phyloP scores from a whole-genome alignment of 2,888 invertebrate species.

The Aphidoletes aphidimyza region DNA sequence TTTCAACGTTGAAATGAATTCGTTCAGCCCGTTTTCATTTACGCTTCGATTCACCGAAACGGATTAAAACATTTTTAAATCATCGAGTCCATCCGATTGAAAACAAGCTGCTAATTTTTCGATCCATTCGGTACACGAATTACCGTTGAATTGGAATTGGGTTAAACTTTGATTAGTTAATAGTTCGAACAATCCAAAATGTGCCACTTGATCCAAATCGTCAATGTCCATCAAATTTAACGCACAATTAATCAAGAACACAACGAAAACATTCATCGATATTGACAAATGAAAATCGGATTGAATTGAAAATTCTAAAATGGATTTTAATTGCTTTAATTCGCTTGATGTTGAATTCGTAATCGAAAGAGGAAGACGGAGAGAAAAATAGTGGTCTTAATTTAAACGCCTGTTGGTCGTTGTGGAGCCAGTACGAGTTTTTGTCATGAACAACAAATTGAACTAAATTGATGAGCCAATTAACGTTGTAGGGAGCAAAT shows the following conservation, averaged over 20 bases:
- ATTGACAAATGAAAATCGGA: background rate
- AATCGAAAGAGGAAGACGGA: too few relatives aligned
- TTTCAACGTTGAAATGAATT: background rate
- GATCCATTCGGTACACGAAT: slow-evolving; percentile 11
- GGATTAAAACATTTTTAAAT: background rate
- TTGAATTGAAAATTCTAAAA: background rate
- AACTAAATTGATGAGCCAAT: background rate
- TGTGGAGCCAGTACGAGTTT: background rate
- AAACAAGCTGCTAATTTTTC: slow-evolving; percentile 22
- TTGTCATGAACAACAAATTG: slow-evolving; percentile 13
- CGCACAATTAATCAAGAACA: slow-evolving; percentile 23
- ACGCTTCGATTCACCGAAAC: background rate
- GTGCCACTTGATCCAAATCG: background rate
- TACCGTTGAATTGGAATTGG: background rate
- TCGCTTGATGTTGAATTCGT: background rate
- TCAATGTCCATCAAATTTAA: slow-evolving; percentile 45
- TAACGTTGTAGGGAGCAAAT: slow-evolving; percentile 9
- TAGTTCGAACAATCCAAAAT: slow-evolving; percentile 45
- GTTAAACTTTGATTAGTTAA: slow-evolving; percentile 50
- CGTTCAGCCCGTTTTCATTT: background rate
- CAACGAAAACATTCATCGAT: slow-evolving; percentile 7
- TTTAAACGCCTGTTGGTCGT: background rate
- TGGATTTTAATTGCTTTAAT: slow-evolving; percentile 49
- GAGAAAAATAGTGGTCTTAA: too few relatives aligned
- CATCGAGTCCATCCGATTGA: slow-evolving; percentile 6